Percentiles rank a stretch among this genome's conserved stretches.
These are phyloP conservation scores for Eudyptes chrysolophus DNA, from an alignment of 2,113 vertebrate genomes.

Conservation along the genomic window DNA sequence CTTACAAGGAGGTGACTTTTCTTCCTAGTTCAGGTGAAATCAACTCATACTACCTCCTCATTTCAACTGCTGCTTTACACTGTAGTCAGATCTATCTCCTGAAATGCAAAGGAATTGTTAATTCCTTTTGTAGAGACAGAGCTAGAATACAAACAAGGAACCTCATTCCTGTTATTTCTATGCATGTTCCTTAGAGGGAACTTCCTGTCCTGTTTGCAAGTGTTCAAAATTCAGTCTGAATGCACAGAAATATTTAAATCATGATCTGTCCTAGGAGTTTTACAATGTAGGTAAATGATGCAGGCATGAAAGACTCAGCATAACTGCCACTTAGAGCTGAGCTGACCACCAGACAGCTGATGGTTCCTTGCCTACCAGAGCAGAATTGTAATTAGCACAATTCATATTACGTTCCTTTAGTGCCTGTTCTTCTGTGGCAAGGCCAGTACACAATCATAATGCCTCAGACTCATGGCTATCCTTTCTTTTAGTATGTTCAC, in stretches of 20 bases:
- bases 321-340: too few relatives aligned
- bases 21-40: neutral
- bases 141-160: neutral
- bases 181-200: neutral
- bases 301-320: neutral
- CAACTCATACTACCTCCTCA: neutral
- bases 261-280: neutral
- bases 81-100: neutral
- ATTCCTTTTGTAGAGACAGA: neutral
- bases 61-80: neutral
- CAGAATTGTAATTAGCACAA: neutral
- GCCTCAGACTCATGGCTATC: neutral
- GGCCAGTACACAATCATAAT: neutral
- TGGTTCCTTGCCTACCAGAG: too few relatives aligned
- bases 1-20: neutral
- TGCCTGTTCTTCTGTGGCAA: neutral
- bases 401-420: neutral
- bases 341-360: neutral
- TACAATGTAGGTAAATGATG: neutral
- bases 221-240: neutral
- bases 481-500: neutral
- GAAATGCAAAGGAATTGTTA: neutral
- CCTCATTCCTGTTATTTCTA: neutral
- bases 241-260: neutral
- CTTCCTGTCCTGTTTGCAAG: neutral